Conservation (phyloP, 1,140 invertebrate species). For the Drosophila hydei region DNA sequence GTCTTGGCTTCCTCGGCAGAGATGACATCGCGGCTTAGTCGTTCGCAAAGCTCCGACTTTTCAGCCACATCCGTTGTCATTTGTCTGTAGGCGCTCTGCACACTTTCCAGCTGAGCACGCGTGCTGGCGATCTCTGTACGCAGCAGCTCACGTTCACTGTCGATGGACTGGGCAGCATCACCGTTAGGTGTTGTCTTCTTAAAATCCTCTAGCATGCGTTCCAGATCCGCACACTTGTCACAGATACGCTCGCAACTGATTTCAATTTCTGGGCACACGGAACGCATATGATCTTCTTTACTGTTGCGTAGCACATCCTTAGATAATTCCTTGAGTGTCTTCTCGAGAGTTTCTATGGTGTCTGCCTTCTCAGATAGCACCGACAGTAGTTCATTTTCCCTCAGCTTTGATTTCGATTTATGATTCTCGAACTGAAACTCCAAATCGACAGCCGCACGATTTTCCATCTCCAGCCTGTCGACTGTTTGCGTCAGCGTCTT, state of each 20-base stretch:
- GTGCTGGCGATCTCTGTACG: conserved; percentile 40
- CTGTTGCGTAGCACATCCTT: conserved; percentile 48
- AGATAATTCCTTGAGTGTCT: conserved; percentile 38
- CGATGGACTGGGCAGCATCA: conserved; percentile 19
- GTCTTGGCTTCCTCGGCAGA: conserved; percentile 34
- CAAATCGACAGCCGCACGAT: conserved; percentile 66
- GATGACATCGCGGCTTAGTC: conserved; percentile 38
- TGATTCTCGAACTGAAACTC: conserved; percentile 75
- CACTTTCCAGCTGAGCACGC: conserved; percentile 39
- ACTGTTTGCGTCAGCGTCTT: conserved; percentile 48
- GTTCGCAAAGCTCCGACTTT: conserved; percentile 37
- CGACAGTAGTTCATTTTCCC: conserved; percentile 69
- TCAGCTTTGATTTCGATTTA: conserved; percentile 60
- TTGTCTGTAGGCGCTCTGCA: conserved; percentile 41
- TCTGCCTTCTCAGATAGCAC: conserved; percentile 63
- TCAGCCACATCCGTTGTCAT: conserved; percentile 39
- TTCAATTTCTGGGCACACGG: conserved; percentile 51
- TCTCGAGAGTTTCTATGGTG: conserved; percentile 34
- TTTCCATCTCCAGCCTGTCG: conserved; percentile 72
- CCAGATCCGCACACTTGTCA: conserved; percentile 57
- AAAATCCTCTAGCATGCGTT: conserved; percentile 40
- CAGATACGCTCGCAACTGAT: conserved; percentile 53
- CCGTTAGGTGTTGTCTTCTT: conserved; percentile 25
- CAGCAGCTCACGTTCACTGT: conserved; percentile 55
- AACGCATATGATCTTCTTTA: conserved; percentile 57